Base-by-base conservation (phyloP, 2,797 vertebrate genomes). In the Paguma larvata region DNA sequence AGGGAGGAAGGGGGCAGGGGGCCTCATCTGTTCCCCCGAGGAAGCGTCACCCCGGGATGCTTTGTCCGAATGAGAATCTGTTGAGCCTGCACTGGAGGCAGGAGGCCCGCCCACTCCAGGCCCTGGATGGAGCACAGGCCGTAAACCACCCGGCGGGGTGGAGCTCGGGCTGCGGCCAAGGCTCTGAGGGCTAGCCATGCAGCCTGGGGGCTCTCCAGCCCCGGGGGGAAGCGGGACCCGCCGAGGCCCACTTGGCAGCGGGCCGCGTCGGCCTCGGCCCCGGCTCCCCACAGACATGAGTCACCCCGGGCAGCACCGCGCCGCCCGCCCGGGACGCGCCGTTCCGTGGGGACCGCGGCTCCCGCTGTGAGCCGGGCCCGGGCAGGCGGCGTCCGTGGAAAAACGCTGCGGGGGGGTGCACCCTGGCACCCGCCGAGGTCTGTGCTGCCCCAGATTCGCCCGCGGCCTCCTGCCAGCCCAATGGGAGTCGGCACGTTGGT, bases 281-380 rank as follows among this genome's bases (percentile, higher is more conserved):
- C 0, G 15, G 68, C 73, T 89, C 41, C 93, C 96, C 94, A 59
- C 92, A 96, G 96, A 68, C 34, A 11, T 92, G 96, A 95, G 10
- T 97, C 97, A 95, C 92, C 5, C 0, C 0, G 41, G 88, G 77
- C 79, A 79, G 48, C 44, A 2, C 59, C 0, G 1, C 7, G 2
- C 10, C 5, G 48, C 84, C 89, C 46, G 75, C 73, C 78, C 7
- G 2, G 97, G 95, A 92, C n/a, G 0, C 48, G 2, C 68, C 0
- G 44, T 97, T 82, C 96, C n/a, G 32, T 0, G 2, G 89, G 95
- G 90, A 87, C 94, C 92, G 38, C 46, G 3, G 87, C 73, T 87
- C 51, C 93, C 44, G 5, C 51, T 4, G 32, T 2, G 56, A 80
- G 62, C 70, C 8, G 0, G 38, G 62, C 59, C 85, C 59, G 27